Conservation (phyloP, 2,888 invertebrate genomes). For the Pristionchus japonicus region DNA sequence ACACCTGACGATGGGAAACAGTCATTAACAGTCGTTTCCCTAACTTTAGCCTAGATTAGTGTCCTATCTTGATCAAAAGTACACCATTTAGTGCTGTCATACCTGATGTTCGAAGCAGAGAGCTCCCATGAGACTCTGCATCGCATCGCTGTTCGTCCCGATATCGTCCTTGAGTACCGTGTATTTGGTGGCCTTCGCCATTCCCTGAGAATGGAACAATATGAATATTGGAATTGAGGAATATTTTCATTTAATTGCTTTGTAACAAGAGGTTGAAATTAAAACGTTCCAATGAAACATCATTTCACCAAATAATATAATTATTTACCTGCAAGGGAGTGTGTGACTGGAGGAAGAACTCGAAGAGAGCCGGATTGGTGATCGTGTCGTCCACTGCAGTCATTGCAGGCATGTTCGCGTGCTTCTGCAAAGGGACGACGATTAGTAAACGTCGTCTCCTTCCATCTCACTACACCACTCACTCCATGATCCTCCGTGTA, state of each 20-base stretch:
- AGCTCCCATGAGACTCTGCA: conserved; percentile 55
- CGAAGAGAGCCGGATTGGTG: conserved; percentile 56
- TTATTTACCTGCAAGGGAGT: conserved; percentile 53
- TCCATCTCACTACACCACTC: not conserved
- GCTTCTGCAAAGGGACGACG: not conserved
- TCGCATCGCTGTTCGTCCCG: conserved; percentile 52
- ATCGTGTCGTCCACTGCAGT: conserved; percentile 59
- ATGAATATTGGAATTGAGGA: not conserved
- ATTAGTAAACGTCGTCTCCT: not conserved
- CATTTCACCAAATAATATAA: too few relatives aligned
- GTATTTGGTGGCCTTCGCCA: conserved; percentile 62
- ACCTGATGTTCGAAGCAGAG: conserved; percentile 57
- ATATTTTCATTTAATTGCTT: not conserved
- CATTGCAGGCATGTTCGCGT: conserved; percentile 51
- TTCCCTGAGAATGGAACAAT: conserved; percentile 56
- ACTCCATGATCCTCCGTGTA: not conserved
- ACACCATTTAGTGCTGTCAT: too few relatives aligned
- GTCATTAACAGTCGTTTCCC: not conserved
- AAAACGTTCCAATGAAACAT: too few relatives aligned
- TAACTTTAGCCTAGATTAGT: not conserved
- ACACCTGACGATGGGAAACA: conserved; percentile 45
- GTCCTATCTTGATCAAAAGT: not conserved
- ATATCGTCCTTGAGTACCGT: conserved; percentile 59
- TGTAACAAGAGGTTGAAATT: too few relatives aligned
- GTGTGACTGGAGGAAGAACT: conserved; percentile 62